Conservation (phyloP, 1,140 invertebrate species). For the Sycobia sp. region DNA sequence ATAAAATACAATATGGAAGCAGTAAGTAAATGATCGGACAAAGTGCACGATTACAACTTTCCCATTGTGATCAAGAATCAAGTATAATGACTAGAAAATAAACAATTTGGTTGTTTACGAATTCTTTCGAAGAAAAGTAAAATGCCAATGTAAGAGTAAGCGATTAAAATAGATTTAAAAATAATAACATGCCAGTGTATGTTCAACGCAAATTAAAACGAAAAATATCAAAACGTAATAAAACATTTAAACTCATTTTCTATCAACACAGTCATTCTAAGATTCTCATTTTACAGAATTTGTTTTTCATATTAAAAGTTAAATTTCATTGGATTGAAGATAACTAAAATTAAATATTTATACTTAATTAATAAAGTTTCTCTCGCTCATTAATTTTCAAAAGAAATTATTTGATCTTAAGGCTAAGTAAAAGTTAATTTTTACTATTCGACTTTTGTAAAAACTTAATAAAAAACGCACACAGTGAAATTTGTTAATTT, state of each 20-base stretch:
- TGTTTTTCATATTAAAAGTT: slow-evolving; percentile 17
- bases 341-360: slow-evolving; percentile 10
- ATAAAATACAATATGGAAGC: slow-evolving; percentile 15
- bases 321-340: slow-evolving; percentile 16
- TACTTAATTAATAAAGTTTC: slow-evolving; percentile 3
- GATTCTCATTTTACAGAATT: slow-evolving; percentile 25
- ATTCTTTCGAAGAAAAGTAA: slow-evolving; percentile 4
- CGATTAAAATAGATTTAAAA: slow-evolving; percentile 18
- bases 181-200: slow-evolving; percentile 14
- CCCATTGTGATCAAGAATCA: background rate
- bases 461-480: too few species aligned
- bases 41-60: slow-evolving; percentile 14
- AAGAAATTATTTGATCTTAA: too few species aligned
- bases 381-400: background rate
- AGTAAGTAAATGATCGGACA: slow-evolving; percentile 6
- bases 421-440: too few species aligned
- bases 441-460: too few species aligned
- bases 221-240: slow-evolving; percentile 14
- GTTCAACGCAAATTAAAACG: slow-evolving; percentile 10
- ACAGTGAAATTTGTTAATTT: too few species aligned
- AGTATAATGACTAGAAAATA: slow-evolving; percentile 24
- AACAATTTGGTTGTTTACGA: background rate
- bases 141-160: background rate
- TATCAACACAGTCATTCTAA: slow-evolving; percentile 6
- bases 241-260: slow-evolving; percentile 23